Evolutionary conservation across 2,113 vertebrate species (phyloP).

Genomic region (Mirounga angustirostris): DNA sequence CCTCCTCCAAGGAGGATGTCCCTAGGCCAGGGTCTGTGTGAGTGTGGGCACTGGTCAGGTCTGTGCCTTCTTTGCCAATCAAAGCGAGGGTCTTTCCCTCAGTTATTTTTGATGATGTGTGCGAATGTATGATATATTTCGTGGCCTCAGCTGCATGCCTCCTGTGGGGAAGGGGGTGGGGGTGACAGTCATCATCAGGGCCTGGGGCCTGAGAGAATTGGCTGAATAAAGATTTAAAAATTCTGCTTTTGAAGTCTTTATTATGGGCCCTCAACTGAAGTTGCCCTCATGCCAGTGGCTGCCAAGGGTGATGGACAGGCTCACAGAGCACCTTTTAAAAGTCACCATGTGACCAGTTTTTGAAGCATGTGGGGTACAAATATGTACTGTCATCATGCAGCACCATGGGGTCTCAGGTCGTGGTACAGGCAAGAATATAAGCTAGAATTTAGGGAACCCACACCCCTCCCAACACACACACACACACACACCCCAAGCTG

Average conservation of each 20-base stretch:
- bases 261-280: not conserved
- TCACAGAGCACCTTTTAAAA: not conserved
- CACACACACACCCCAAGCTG: not conserved
- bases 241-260: conserved; percentile 38
- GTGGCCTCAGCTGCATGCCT: conserved; percentile 78
- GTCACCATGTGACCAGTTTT: not conserved
- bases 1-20: not conserved
- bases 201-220: conserved; percentile 71
- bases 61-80: conserved; percentile 52
- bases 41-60: conserved; percentile 17
- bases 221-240: conserved; percentile 76
- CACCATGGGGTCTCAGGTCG: not conserved
- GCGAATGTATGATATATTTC: conserved; percentile 70
- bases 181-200: conserved; percentile 63
- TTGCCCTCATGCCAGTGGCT: not conserved
- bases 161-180: conserved; percentile 64
- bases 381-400: not conserved
- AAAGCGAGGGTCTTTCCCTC: conserved; percentile 62
- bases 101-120: conserved; percentile 61
- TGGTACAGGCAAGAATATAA: not conserved
- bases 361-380: not conserved
- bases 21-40: not conserved
- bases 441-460: not conserved
- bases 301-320: not conserved
- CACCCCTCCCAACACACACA: not conserved